Evolutionary conservation across 1,140 invertebrate genomes (phyloP).

Genomic region (Nephotettix cincticeps): DNA sequence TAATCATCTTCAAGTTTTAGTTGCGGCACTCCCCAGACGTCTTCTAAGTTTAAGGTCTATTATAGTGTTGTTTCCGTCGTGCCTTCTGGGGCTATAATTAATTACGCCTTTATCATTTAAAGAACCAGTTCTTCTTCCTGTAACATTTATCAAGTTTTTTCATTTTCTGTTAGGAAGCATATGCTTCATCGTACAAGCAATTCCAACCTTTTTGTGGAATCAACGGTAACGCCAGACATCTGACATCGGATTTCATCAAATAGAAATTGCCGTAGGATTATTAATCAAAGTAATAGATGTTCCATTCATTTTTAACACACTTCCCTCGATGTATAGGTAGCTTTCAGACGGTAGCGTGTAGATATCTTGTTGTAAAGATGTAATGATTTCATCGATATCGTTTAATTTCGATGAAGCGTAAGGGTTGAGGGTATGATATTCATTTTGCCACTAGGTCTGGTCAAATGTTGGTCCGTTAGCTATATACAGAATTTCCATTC

Average conservation of each 20-base stretch:
- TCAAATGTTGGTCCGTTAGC: too few species aligned
- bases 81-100: not conserved
- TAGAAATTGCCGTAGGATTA: too few species aligned
- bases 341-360: slow-evolving; percentile 43
- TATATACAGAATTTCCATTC: slow-evolving; percentile 36
- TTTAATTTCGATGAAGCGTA: slow-evolving; percentile 42
- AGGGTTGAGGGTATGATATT: too few species aligned
- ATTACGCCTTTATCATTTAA: slow-evolving; percentile 42
- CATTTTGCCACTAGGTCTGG: too few species aligned
- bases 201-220: slow-evolving; percentile 46
- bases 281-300: not conserved
- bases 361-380: slow-evolving; percentile 46
- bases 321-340: slow-evolving; percentile 44
- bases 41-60: slow-evolving; percentile 38
- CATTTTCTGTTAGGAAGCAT: slow-evolving; percentile 38
- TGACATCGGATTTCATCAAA: slow-evolving; percentile 51
- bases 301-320: slow-evolving; percentile 1
- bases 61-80: not conserved
- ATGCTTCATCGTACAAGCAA: slow-evolving; percentile 47
- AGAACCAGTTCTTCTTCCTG: slow-evolving; percentile 41
- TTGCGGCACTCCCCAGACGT: slow-evolving; percentile 41
- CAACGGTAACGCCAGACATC: slow-evolving; percentile 48
- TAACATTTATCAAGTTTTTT: slow-evolving; percentile 38
- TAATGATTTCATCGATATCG: slow-evolving; percentile 37
- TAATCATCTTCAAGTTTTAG: too few species aligned